Conservation (phyloP, 2,113 vertebrate genomes). For the Petrocephalus zakoni region DNA sequence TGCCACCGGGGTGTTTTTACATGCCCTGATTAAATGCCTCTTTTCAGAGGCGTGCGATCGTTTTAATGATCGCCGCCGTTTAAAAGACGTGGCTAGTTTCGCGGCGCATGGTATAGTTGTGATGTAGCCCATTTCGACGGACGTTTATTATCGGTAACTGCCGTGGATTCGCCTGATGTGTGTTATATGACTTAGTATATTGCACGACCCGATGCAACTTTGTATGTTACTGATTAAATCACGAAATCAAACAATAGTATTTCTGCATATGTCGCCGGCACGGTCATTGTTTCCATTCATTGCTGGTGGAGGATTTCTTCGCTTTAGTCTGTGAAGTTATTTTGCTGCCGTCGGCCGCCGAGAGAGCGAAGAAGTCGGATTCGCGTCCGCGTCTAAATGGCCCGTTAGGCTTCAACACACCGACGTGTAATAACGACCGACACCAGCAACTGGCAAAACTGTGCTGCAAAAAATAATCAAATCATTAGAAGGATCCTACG, state of each 20-base stretch:
- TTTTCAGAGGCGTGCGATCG: not conserved
- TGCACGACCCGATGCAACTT: not conserved
- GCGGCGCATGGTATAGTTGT: not conserved
- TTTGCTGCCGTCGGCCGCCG: not conserved
- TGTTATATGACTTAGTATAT: not conserved
- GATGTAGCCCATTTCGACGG: not conserved
- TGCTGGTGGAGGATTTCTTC: not conserved
- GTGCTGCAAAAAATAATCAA: not conserved
- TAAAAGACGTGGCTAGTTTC: not conserved
- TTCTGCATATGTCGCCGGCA: not conserved
- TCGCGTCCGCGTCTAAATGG: not conserved
- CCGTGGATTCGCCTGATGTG: not conserved
- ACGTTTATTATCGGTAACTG: not conserved
- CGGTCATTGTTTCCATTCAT: conserved; percentile 10
- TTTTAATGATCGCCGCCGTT: not conserved
- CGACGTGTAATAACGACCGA: not conserved
- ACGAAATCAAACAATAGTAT: not conserved
- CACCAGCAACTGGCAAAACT: not conserved
- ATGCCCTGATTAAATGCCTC: not conserved
- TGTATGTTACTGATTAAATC: not conserved
- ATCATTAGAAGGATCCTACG: not conserved
- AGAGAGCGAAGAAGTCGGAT: not conserved
- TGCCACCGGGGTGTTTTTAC: not conserved
- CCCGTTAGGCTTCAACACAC: not conserved
- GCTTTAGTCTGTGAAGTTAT: not conserved